Conservation (phyloP, 2,888 invertebrate genomes). For the Xanthia icteritia region DNA sequence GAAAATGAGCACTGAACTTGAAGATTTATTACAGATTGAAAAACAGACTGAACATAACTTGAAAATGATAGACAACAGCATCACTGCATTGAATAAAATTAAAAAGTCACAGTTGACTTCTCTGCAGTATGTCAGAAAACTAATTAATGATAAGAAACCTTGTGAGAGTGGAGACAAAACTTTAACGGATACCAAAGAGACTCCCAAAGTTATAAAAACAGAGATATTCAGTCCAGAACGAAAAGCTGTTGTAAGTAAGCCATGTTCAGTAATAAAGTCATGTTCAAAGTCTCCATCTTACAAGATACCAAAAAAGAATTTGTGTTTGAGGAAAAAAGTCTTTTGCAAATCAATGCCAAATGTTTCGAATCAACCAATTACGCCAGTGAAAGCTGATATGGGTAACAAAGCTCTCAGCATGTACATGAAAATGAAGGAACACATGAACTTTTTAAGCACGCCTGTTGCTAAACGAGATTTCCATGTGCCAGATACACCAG, state of each 20-base stretch:
- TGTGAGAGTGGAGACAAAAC: constrained; percentile 65
- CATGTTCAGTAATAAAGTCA: constrained; percentile 77
- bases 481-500: constrained; percentile 78
- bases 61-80: constrained; percentile 77
- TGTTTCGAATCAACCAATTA: constrained; percentile 69
- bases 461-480: constrained; percentile 73
- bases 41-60: constrained; percentile 77
- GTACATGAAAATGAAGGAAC: constrained; percentile 85
- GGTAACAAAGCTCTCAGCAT: constrained; percentile 78
- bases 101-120: constrained; percentile 78
- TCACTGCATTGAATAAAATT: constrained; percentile 74
- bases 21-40: constrained; percentile 77
- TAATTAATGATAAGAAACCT: constrained; percentile 75
- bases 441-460: constrained; percentile 83
- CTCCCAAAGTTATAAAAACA: constrained; percentile 60
- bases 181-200: constrained; percentile 60
- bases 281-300: constrained; percentile 81
- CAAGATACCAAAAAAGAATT: constrained; percentile 83
- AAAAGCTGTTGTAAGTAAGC: constrained; percentile 64
- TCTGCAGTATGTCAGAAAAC: constrained; percentile 75
- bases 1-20: constrained; percentile 72
- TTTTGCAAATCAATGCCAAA: constrained; percentile 83
- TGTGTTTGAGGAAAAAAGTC: constrained; percentile 79
- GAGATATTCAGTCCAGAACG: constrained; percentile 63
- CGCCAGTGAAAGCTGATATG: constrained; percentile 74